Conservation (phyloP, 2,113 vertebrate genomes). For the Ariopsis seemanni region DNA sequence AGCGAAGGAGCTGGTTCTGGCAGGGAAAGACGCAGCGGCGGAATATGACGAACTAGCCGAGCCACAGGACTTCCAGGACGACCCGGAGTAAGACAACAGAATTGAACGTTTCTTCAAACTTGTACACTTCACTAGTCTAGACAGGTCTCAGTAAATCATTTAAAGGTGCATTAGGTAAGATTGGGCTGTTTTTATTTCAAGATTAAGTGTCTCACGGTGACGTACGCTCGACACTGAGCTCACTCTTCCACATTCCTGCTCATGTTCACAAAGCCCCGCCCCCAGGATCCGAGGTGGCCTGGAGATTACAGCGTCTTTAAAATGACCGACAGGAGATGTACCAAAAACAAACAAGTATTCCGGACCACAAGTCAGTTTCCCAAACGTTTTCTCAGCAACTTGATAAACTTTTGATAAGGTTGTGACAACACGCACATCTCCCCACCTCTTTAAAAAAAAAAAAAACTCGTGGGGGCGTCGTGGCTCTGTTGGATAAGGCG, state of each 20-base stretch:
- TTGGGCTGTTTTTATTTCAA: no score
- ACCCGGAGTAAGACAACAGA: conserved; percentile 86
- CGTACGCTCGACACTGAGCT: no score
- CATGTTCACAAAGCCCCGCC: neutral
- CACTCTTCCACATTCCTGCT: no score
- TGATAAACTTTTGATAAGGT: no score
- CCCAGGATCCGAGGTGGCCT: neutral
- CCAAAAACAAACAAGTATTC: no score
- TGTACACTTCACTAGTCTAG: neutral
- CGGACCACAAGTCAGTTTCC: no score
- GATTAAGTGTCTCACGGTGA: no score
- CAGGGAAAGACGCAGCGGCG: conserved; percentile 94
- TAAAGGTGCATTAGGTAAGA: neutral
- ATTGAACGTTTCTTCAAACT: neutral
- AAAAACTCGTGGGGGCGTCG: no score
- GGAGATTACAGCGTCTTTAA: neutral
- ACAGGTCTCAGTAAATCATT: neutral
- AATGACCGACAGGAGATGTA: neutral
- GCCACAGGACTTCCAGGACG: conserved; percentile 96
- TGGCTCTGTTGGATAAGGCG: no score
- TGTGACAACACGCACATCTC: no score
- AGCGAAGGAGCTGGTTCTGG: conserved; percentile 86
- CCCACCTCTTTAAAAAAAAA: no score
- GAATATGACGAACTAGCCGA: conserved; percentile 97
- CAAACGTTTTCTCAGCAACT: no score